These are phyloP conservation scores for Psittacula echo DNA, from an alignment of 2,797 vertebrate genomes.

Conservation along the genomic window DNA sequence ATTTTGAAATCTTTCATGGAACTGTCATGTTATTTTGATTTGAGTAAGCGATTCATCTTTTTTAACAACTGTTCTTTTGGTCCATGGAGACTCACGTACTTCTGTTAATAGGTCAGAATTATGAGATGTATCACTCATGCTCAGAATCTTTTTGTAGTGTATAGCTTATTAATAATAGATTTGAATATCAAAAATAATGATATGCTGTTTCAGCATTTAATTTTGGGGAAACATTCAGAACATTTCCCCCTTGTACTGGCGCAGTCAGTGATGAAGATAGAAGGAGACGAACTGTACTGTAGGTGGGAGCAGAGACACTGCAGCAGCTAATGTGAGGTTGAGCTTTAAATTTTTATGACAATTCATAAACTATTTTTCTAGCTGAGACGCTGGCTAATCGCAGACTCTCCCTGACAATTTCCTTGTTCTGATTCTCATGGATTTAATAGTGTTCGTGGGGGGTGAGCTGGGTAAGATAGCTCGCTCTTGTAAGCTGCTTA, in stretches of 20 bases:
- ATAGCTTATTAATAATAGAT: conserved; percentile 70
- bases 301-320: conserved; percentile 71
- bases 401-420: conserved; percentile 63
- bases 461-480: conserved; percentile 29
- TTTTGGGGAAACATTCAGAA: conserved; percentile 56
- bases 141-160: conserved; percentile 65
- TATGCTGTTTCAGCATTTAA: conserved; percentile 69
- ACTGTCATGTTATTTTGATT: conserved; percentile 66
- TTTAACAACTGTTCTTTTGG: conserved; percentile 57
- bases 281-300: conserved; percentile 58
- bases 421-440: conserved; percentile 66
- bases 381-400: conserved; percentile 30
- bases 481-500: conserved; percentile 64
- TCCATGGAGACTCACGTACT: conserved; percentile 56
- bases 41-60: conserved; percentile 50
- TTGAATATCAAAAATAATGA: conserved; percentile 69
- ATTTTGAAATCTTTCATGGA: conserved; percentile 63
- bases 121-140: conserved; percentile 57
- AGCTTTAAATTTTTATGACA: conserved; percentile 74
- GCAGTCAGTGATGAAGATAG: conserved; percentile 22
- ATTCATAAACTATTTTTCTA: conserved; percentile 68
- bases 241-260: conserved; percentile 59
- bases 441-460: conserved; percentile 65
- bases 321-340: conserved; percentile 55
- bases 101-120: conserved; percentile 68